Evolutionary conservation across 37 sponge, comb jelly and placozoan species (phyloP), one percentile per base, ranked within the genome.

Genomic region (Cliona cf. orientalis): DNA sequence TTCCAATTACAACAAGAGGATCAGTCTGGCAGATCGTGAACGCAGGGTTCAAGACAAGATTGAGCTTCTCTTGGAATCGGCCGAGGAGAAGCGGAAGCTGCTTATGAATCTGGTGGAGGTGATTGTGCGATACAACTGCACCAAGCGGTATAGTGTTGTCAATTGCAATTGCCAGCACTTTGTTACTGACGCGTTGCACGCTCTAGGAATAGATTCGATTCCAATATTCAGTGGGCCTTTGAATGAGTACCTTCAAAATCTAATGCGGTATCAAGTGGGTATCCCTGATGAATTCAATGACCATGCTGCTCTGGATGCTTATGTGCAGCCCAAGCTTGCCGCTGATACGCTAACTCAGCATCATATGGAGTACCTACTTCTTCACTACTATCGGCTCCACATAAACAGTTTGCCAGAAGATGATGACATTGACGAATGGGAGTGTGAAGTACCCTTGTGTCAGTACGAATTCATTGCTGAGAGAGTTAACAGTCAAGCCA

Each of bases 151-250:
- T 21, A 44, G 29, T 9, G 26, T 22, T 60, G 19, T 38, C 44
- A 44, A 12, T 1, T 42, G 49, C 60, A 77, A 77, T 33, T 29
- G 42, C 45, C 78, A 63, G 66, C 35, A 34, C 64, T 77, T 77
- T 62, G 41, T 63, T 0, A 61, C 28, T 42, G 78, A 77, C 23
- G 63, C 44, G n/a, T 25, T 61, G 14, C 17, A 4, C n/a, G 35
- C 65, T 7, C 44, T 77, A 36, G 63, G 26, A 61, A 28, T n/a
- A 61, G n/a, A 12, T n/a, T 22, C 22, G 26, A 22, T 12, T 61
- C 63, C 22, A n/a, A 22, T 25, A 32, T 25, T 42, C 44, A 11
- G 31, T 19, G 26, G 23, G 34, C 32, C 64, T 7, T 62, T 67
- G 6, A 19, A 67, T 6, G 17, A 67, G 39, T 35, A 67, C 7